These are phyloP conservation scores for Antennarius striatus DNA, from an alignment of 2,113 vertebrate genomes.

Conservation along the genomic window DNA sequence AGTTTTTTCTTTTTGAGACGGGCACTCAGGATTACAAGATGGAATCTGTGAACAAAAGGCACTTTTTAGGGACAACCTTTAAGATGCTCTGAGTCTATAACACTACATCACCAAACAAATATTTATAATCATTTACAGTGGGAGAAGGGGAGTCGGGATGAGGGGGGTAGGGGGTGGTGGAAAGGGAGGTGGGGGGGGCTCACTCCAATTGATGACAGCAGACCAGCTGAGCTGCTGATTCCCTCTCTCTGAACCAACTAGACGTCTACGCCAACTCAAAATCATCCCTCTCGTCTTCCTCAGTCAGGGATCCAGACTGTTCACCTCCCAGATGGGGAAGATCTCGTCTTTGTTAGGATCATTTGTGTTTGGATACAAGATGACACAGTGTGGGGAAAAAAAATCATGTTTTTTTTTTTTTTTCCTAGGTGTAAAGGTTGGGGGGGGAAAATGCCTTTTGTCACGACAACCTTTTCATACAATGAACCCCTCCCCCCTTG, in stretches of 20 bases:
- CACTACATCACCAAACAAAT: conserved; percentile 85
- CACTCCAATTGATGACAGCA: conserved; percentile 43
- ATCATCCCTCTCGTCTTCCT: neutral
- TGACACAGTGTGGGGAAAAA: conserved; percentile 2
- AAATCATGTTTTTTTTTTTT: conserved; percentile 21
- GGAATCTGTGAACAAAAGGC: conserved; percentile 85
- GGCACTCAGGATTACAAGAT: conserved; percentile 84
- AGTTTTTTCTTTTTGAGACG: conserved; percentile 74
- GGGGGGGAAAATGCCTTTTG: conserved; percentile 79
- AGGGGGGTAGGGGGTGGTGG: neutral
- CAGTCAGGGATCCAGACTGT: conserved; percentile 36
- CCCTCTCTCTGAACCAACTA: conserved; percentile 42
- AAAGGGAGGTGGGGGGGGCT: conserved; percentile 6
- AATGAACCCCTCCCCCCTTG: conserved; percentile 77
- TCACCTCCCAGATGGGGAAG: conserved; percentile 76
- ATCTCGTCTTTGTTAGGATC: conserved; percentile 63
- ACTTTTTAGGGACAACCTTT: conserved; percentile 86
- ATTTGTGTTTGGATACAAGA: conserved; percentile 11
- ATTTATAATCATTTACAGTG: conserved; percentile 83
- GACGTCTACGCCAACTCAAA: conserved; percentile 1
- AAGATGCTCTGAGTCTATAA: conserved; percentile 84
- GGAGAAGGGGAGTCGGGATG: conserved; percentile 32
- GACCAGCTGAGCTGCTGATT: conserved; percentile 20
- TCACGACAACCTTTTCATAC: conserved; percentile 75
- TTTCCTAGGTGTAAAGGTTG: conserved; percentile 59